Base-by-base conservation (phyloP, 1,140 invertebrate species). In the Chionoecetes opilio region DNA sequence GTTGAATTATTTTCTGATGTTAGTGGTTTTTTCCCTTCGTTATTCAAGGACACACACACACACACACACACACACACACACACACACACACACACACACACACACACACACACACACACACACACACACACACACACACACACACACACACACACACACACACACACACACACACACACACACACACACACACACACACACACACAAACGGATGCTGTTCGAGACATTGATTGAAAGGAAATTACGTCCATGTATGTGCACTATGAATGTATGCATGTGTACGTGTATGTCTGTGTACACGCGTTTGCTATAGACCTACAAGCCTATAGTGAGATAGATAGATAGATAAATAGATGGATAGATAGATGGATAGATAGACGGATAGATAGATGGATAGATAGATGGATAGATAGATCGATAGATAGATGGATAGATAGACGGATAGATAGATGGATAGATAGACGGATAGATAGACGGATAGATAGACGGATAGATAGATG, bases 41-140 rank as follows among this genome's bases (percentile, higher is more conserved):
- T 21, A 34, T 86, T 32, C 35, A n/a, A 6, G 17, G 46, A 86
- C 84, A 86, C 35, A 86, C 84, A 86, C 17, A 86, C 84, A 86
- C 82, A 84, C 82, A 84, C 82, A 84, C 82, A 84, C 82, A 84
- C 82, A 84, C 82, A 84, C 82, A 84, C 82, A 84, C 86, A 88
- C 86, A 88, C 86, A 88, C 86, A 88, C 86, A 88, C 86, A 88
- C 86, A 88, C 86, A 88, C 86, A 88, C 86, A 88, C 86, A 88
- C 86, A 88, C 86, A 88, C 86, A 88, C 86, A 88, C 86, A 88
- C 86, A 88, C 86, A 88, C 86, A 88, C 86, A 88, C 86, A 88
- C 86, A 88, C 86, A 88, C 86, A 88, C 86, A 88, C 86, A 88
- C 86, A 88, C 86, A 88, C 88, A 90, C 88, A 90, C 37, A 46